Percentiles rank a stretch among this genome's conserved stretches.
phyloP scores from a whole-genome alignment of 2,888 invertebrate species.

The Abscondita cerata region DNA sequence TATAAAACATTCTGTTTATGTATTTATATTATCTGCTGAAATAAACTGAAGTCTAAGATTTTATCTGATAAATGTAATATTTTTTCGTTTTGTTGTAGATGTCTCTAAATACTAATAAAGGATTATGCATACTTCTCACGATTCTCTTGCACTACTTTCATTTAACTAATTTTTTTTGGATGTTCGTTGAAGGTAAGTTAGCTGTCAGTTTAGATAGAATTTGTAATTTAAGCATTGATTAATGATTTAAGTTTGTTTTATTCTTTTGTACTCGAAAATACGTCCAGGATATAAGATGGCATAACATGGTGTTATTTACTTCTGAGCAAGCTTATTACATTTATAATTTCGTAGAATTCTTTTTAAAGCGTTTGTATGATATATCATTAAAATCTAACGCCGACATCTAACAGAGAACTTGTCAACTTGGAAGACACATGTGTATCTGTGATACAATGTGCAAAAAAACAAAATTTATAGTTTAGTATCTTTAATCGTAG shows the following conservation, averaged over 20 bases:
- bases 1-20: neutral
- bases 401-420: too few relatives aligned
- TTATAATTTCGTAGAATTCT: too few relatives aligned
- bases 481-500: too few relatives aligned
- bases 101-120: conserved; percentile 45
- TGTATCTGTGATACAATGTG: too few relatives aligned
- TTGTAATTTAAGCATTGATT: neutral
- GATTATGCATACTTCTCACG: conserved; percentile 73
- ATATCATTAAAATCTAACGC: too few relatives aligned
- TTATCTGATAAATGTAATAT: neutral
- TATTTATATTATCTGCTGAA: neutral
- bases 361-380: too few relatives aligned
- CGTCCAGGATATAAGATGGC: neutral
- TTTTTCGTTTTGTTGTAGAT: conserved; percentile 41
- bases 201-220: neutral
- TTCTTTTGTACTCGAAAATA: neutral
- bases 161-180: conserved; percentile 96
- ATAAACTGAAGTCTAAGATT: neutral
- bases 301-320: too few relatives aligned
- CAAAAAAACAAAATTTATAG: too few relatives aligned
- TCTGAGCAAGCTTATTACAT: too few relatives aligned
- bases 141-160: conserved; percentile 88
- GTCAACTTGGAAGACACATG: too few relatives aligned
- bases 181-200: conserved; percentile 88
- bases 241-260: neutral